A percentile compares a stretch with the other conserved stretches of the same genome.
Conservation (phyloP, 1,140 invertebrate species). For the Drosophila ohnishii region DNA sequence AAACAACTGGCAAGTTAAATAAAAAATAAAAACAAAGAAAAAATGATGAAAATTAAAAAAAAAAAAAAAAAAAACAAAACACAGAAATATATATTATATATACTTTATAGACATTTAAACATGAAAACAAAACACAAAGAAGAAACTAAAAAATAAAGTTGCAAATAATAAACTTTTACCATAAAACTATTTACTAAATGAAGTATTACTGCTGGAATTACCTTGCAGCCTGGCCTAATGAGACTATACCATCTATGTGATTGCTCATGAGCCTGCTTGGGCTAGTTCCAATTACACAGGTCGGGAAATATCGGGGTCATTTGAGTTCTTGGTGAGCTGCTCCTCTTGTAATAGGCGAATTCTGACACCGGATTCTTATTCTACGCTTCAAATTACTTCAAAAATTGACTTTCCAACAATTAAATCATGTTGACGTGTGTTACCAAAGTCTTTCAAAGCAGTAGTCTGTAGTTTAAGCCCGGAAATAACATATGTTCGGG, state of each 20-base stretch:
- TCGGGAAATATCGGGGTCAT: too few relatives aligned
- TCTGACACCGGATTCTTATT: too few relatives aligned
- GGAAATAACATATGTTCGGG: too few relatives aligned
- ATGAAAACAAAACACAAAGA: slow-evolving; percentile 73
- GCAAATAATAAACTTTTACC: slow-evolving; percentile 83
- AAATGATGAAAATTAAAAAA: slow-evolving; percentile 53
- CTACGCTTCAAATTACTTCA: too few relatives aligned
- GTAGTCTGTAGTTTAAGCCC: too few relatives aligned
- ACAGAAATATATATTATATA: slow-evolving; percentile 83
- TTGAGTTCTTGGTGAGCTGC: too few relatives aligned
- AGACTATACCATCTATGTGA: background rate
- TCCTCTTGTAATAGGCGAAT: too few relatives aligned
- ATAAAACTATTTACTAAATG: slow-evolving; percentile 57
- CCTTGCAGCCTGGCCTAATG: too few relatives aligned
- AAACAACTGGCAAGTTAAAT: slow-evolving; percentile 64
- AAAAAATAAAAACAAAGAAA: slow-evolving; percentile 51
- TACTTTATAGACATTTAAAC: slow-evolving; percentile 83
- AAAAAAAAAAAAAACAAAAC: slow-evolving; percentile 54
- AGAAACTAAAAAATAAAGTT: slow-evolving; percentile 82
- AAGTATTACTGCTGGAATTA: background rate
- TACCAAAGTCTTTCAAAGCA: too few relatives aligned
- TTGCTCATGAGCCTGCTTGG: background rate
- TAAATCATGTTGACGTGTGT: too few relatives aligned
- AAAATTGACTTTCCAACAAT: too few relatives aligned
- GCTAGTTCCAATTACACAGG: background rate